Evolutionary conservation across 2,113 vertebrate genomes (phyloP).

Genomic region (Regulus satrapa): DNA sequence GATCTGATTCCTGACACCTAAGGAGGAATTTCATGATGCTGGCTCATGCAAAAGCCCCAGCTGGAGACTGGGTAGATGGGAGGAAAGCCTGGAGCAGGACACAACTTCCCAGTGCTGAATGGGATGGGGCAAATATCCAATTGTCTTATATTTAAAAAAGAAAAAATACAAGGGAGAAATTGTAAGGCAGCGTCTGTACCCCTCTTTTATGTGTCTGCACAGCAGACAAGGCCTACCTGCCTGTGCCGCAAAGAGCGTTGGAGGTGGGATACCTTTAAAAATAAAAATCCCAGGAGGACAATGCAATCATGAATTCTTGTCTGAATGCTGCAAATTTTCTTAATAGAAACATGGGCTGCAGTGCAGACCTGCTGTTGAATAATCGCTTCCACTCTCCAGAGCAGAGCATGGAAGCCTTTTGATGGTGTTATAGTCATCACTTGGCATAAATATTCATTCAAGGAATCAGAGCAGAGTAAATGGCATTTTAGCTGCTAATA

Average conservation of each 20-base stretch:
- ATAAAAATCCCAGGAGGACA: conserved; percentile 10
- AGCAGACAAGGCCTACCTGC: neutral
- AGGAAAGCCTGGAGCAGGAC: neutral
- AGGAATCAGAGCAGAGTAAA: conserved; percentile 68
- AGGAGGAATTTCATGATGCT: fast-evolving
- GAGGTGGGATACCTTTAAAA: neutral
- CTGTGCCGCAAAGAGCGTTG: fast-evolving
- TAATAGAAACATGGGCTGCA: conserved; percentile 64
- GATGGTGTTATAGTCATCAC: conserved; percentile 65
- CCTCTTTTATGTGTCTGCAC: neutral
- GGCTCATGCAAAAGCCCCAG: neutral
- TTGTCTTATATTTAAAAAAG: neutral
- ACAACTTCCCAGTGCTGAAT: neutral
- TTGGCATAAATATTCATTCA: conserved; percentile 71
- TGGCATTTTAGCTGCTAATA: conserved; percentile 66
- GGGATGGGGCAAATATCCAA: neutral
- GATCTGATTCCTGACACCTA: neutral
- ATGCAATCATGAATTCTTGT: conserved; percentile 26
- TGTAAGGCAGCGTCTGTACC: neutral
- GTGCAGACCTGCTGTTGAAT: conserved; percentile 54
- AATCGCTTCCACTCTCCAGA: conserved; percentile 42
- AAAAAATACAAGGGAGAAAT: neutral
- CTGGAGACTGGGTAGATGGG: neutral
- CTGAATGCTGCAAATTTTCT: conserved; percentile 59
- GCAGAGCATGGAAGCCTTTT: conserved; percentile 49